Percentiles rank a stretch among this genome's conserved stretches.
These are phyloP conservation scores for Coracopsis vasa DNA, from an alignment of 2,113 vertebrate species.

Conservation along the genomic window DNA sequence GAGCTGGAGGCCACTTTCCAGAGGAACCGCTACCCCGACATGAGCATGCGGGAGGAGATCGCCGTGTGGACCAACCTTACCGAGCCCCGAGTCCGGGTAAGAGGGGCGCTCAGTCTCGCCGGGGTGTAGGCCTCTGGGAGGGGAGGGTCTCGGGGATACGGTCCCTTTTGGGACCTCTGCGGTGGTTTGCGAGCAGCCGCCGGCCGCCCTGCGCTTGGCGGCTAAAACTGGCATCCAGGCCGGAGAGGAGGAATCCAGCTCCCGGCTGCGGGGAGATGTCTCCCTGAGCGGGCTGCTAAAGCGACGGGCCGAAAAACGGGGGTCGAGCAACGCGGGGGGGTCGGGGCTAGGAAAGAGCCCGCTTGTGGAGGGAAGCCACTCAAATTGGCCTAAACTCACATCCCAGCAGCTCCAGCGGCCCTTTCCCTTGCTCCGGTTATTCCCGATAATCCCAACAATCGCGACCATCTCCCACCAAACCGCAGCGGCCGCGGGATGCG, in stretches of 20 bases:
- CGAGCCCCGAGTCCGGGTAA: constrained; percentile 95
- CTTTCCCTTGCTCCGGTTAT: neutral
- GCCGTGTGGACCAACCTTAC: constrained; percentile 99
- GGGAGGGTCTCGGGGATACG: neutral
- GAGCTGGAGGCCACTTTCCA: constrained; percentile 98
- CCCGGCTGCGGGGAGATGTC: neutral
- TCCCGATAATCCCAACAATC: neutral
- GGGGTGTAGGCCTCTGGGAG: neutral
- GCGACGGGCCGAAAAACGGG: neutral
- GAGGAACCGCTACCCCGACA: constrained; percentile 96
- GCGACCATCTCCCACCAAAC: fast-evolving
- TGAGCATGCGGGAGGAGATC: constrained; percentile 98
- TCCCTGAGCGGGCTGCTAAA: neutral
- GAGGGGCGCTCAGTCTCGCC: neutral
- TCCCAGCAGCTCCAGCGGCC: neutral
- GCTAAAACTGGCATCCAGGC: neutral
- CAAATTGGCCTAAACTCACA: neutral
- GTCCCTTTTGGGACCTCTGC: neutral
- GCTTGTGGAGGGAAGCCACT: neutral
- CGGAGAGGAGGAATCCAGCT: neutral
- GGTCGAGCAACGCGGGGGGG: neutral
- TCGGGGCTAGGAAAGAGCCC: neutral
- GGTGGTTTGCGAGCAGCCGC: fast-evolving
- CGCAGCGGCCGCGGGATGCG: neutral
- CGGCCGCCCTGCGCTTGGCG: neutral